A percentile compares a stretch with the other conserved stretches of the same genome.
Conservation (phyloP, 2,797 vertebrate species). For the Gila robusta region DNA sequence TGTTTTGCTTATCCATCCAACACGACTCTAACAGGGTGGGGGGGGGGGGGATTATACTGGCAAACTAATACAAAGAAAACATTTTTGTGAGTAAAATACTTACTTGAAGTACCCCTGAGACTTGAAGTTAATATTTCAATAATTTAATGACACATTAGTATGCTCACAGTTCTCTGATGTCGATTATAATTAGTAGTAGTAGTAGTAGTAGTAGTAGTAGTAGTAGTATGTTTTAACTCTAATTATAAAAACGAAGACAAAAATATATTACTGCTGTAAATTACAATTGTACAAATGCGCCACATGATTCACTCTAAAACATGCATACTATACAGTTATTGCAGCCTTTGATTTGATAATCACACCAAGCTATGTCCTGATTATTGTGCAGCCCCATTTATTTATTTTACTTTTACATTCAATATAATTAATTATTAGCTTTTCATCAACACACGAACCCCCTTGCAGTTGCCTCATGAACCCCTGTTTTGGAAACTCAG, state of each 20-base stretch:
- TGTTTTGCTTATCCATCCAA: neutral
- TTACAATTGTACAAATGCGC: neutral
- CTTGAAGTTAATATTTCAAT: neutral
- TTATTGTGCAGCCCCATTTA: neutral
- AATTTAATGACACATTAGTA: neutral
- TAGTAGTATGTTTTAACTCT: neutral
- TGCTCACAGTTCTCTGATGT: neutral
- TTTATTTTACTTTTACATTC: neutral
- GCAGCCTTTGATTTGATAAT: neutral
- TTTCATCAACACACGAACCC: neutral
- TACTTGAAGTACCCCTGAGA: neutral
- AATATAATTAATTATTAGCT: neutral
- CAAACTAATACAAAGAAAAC: neutral
- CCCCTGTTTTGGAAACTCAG: neutral
- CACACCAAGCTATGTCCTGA: neutral
- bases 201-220: neutral
- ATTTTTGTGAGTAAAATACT: neutral
- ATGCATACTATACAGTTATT: neutral
- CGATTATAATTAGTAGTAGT: neutral
- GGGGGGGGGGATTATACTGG: neutral
- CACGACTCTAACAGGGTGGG: neutral
- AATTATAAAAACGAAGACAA: neutral
- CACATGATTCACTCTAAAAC: neutral
- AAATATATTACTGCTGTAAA: neutral
- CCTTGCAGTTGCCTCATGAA: neutral